Evolutionary conservation across 2,113 vertebrate genomes (phyloP).

Genomic region (Corythornis cristatus): DNA sequence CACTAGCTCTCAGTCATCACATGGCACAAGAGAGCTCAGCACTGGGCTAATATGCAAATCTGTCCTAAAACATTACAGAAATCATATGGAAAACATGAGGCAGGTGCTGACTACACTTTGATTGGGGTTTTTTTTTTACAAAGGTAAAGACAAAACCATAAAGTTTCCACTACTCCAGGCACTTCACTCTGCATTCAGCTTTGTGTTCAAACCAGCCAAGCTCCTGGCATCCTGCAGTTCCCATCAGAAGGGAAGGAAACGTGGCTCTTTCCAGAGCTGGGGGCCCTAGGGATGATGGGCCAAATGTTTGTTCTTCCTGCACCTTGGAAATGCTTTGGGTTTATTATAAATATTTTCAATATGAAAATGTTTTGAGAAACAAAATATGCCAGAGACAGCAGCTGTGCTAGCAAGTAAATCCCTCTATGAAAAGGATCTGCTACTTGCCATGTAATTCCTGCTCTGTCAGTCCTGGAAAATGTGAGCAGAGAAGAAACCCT

Average conservation of each 20-base stretch:
- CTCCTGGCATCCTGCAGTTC: neutral
- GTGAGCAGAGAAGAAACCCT: neutral
- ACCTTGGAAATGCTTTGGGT: neutral
- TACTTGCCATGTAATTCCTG: neutral
- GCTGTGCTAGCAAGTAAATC: neutral
- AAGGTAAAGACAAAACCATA: neutral
- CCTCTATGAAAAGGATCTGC: conserved; percentile 1
- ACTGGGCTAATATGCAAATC: neutral
- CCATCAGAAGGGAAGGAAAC: neutral
- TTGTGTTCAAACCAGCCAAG: neutral
- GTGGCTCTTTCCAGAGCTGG: neutral
- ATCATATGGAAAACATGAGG: conserved; percentile 36
- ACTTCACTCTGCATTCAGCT: neutral
- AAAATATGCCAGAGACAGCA: conserved; percentile 3
- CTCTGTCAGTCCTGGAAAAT: neutral
- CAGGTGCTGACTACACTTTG: neutral
- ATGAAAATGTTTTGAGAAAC: neutral
- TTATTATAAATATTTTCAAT: neutral
- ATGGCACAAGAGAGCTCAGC: neutral
- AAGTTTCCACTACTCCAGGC: neutral
- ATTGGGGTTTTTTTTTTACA: neutral
- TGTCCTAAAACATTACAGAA: conserved; percentile 20
- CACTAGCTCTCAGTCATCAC: neutral
- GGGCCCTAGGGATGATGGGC: neutral
- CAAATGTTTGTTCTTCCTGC: neutral